A percentile compares a stretch with the other conserved stretches of the same genome.
phyloP scores from a whole-genome alignment of 2,113 vertebrate genomes.

The Prunella fulvescens region DNA sequence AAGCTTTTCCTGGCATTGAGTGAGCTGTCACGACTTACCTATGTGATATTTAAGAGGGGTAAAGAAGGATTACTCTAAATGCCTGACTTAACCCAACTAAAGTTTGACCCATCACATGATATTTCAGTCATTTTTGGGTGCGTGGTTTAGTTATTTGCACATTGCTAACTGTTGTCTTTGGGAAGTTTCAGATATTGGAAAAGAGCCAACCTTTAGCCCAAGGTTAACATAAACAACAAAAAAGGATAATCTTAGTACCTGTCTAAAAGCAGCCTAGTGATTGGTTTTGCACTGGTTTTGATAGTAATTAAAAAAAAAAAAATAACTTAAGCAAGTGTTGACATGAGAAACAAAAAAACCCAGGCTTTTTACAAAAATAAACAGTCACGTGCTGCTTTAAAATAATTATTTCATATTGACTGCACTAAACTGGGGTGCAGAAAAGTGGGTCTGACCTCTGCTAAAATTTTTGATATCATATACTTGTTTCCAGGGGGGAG shows the following conservation, averaged over 20 bases:
- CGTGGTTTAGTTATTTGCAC: slow-evolving; percentile 59
- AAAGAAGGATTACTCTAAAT: background rate
- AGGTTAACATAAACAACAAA: slow-evolving; percentile 51
- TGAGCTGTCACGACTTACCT: background rate
- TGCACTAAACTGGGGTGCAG: background rate
- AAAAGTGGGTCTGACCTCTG: background rate
- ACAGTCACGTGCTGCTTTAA: fast-evolving
- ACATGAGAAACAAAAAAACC: background rate
- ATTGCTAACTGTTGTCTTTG: slow-evolving; percentile 54
- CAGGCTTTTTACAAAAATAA: background rate
- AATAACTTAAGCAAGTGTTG: background rate
- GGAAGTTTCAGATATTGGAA: slow-evolving; percentile 49
- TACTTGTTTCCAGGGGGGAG: background rate
- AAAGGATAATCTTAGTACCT: background rate
- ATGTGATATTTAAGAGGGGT: background rate
- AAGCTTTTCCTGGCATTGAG: background rate
- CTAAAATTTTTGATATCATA: background rate
- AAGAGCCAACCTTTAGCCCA: slow-evolving; percentile 13
- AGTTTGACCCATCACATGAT: background rate
- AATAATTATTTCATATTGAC: background rate
- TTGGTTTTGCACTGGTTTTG: background rate
- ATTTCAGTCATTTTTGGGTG: background rate
- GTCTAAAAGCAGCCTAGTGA: background rate
- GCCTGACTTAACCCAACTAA: slow-evolving; percentile 15
- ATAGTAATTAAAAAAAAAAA: background rate